Evolutionary conservation across 2,797 vertebrate species (phyloP), one percentile per base, ranked within the genome.

Genomic region (Pipistrellus kuhlii): DNA sequence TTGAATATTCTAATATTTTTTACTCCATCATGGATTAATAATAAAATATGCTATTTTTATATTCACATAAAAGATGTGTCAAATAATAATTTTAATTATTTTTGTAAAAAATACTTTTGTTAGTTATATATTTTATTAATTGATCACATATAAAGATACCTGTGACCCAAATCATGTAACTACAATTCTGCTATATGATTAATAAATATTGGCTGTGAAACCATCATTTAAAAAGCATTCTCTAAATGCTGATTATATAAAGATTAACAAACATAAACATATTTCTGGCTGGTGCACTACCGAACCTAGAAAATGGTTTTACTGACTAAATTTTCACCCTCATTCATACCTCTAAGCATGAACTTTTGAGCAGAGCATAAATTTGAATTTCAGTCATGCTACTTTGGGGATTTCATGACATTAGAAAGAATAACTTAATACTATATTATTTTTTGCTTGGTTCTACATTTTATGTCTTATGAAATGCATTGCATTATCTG

Each of bases 181-280:
- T 73, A 57, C 0, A 85, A 41, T 72, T 85, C 30, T 93, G 23
- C 13, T 87, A 59, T 35, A 17, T 38, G 9, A 69, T 73, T 51
- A 76, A 87, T n/a, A 90, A 80, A 92, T 38, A 75, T 57, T 78
- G 21, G 6, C 23, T 92, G 35, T 75, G 53, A 85, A 85, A 69
- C 4, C 11, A 72, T 51, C 5, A 86, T 51, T 81, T 77, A 14
- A 10, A 73, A 85, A 53, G 3, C 17, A 59, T 23, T 85, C 32
- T 77, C 30, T 71, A 46, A 69, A 21, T 89, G 21, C 8, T 66
- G 13, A 91, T 93, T 59, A 77, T 44, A 44, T 2, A 72, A 10
- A 85, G 17, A 59, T 66, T 46, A 64, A 90, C 3, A 75, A 94
- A 75, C 6, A 76, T 25, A 75, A 69, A 23, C 5, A 46, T 38